A percentile compares a stretch with the other conserved stretches of the same genome.
These are phyloP conservation scores for Speoplatyrhinus poulsoni DNA, from an alignment of 2,113 vertebrate genomes.

Conservation along the genomic window DNA sequence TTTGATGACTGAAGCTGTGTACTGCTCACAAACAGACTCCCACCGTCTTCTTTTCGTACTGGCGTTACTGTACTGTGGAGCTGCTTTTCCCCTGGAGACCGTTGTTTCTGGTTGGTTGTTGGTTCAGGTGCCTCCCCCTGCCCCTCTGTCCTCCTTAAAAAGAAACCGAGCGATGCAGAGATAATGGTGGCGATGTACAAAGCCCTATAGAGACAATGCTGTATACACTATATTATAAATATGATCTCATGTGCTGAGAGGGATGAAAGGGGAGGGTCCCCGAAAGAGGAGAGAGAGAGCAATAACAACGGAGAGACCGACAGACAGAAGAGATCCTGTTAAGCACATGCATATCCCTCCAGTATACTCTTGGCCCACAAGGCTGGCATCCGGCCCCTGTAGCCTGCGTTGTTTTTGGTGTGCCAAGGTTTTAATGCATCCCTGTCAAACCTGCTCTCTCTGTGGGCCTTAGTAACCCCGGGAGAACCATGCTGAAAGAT, in stretches of 20 bases:
- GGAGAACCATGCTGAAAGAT: not conserved
- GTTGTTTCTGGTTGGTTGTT: constrained; percentile 49
- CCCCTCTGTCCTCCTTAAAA: not conserved
- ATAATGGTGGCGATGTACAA: constrained; percentile 10
- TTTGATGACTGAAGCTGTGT: constrained; percentile 33
- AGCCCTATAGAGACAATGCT: not conserved
- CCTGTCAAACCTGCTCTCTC: not conserved
- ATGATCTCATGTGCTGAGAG: not conserved
- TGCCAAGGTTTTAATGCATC: not conserved
- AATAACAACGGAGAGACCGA: not conserved
- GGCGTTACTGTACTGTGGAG: constrained; percentile 39
- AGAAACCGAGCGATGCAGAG: constrained; percentile 8
- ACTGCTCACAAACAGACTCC: constrained; percentile 1
- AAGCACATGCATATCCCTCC: no score
- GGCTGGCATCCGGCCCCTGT: not conserved
- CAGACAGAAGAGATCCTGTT: not conserved
- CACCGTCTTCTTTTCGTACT: constrained; percentile 23
- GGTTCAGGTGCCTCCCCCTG: constrained; percentile 28
- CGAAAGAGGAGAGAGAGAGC: not conserved
- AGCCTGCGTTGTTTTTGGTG: not conserved
- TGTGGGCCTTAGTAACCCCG: no score
- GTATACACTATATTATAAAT: no score
- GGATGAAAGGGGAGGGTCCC: not conserved
- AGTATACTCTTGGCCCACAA: not conserved
- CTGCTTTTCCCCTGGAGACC: constrained; percentile 39